Evolutionary conservation across 1,140 invertebrate species (phyloP), one percentile per base, ranked within the genome.

Genomic region (Drosophila lowei): DNA sequence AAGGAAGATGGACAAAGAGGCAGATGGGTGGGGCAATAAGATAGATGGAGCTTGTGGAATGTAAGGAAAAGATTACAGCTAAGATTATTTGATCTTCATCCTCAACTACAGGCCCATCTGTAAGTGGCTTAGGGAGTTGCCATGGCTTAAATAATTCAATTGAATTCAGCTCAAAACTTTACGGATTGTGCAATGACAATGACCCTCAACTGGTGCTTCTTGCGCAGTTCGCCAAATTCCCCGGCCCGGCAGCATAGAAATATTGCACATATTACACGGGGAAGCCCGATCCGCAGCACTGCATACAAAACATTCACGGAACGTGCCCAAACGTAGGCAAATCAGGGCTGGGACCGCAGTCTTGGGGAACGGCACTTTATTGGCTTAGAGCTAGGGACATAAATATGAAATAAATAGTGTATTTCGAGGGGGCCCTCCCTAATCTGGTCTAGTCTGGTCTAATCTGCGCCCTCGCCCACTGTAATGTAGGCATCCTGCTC

Each of bases 201-300:
- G 71, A 75, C 71, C 72, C 50, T 41, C 38, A 57, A 18, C 25
- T 16, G 15, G 11, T 16, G 11, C n/a, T 64, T 28, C 49, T 53
- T 73, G 25, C 42, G 55, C 46, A 62, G 49, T 38, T 49, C 42
- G 25, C 64, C 49, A 52, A 80, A 86, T 48, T 80, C 68, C 72
- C 15, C 5, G 25, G 23, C 72, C 15, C 5, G 25, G 23, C 23
- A 76, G 43, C 68, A 71, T 73, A 74, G 58, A 88, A 81, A 81
- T 88, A 81, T 86, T 86, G 77, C 81, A 71, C 74, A 86, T 72
- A 86, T 86, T 62, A 65, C 47, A 53, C 25, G 11, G 58, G 50
- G 47, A 56, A 65, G 30, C 28, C 41, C 38, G 6, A 34, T 57
- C 28, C 47, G 49, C 43, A 16, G 46, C 59, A 46, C n/a, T 41